Conservation (phyloP, 1,140 invertebrate genomes). For the Anadara kagoshimensis region DNA sequence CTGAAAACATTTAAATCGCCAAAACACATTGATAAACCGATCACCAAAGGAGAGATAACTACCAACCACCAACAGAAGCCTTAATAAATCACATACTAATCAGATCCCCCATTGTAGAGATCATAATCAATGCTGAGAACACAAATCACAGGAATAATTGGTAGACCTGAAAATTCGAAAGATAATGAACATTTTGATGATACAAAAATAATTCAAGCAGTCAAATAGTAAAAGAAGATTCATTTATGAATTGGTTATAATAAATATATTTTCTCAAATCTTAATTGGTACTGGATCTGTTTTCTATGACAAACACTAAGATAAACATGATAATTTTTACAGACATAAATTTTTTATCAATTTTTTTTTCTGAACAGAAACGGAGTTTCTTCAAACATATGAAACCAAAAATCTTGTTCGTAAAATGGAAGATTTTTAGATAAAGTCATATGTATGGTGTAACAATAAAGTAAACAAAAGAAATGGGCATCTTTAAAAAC, state of each 20-base stretch:
- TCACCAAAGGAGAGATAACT: too few relatives aligned
- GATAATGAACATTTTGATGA: background rate
- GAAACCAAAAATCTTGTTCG: background rate
- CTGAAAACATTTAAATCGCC: too few relatives aligned
- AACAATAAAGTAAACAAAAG: background rate
- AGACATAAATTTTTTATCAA: too few relatives aligned
- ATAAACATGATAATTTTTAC: too few relatives aligned
- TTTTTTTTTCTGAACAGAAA: too few relatives aligned
- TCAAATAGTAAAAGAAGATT: background rate
- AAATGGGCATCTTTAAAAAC: background rate
- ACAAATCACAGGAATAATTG: slow-evolving; percentile 59
- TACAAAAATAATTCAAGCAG: background rate
- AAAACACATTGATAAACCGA: too few relatives aligned
- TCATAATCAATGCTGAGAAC: slow-evolving; percentile 61
- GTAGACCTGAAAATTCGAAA: slow-evolving; percentile 54
- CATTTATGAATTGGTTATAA: background rate
- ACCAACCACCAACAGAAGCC: background rate
- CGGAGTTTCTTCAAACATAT: too few relatives aligned
- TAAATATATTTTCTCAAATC: background rate
- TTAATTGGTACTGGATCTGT: too few relatives aligned
- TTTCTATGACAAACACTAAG: too few relatives aligned
- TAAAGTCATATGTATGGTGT: background rate
- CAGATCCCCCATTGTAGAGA: slow-evolving; percentile 57
- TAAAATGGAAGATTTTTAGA: background rate
- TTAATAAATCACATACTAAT: slow-evolving; percentile 54